These are phyloP conservation scores for Crossocerus cetratus DNA, from an alignment of 2,888 invertebrate species.

Conservation along the genomic window DNA sequence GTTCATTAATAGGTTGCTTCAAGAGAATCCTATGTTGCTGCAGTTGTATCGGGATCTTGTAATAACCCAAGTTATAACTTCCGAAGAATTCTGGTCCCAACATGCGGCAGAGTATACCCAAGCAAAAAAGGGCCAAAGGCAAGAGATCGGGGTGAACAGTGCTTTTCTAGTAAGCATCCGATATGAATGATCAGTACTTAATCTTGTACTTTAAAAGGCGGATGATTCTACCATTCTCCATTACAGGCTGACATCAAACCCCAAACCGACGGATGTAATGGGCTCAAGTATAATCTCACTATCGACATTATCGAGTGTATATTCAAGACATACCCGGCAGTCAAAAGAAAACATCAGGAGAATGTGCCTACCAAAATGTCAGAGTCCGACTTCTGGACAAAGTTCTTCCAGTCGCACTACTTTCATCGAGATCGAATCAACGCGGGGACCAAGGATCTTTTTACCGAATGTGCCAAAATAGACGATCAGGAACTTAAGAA, in stretches of 20 bases:
- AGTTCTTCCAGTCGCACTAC: constrained; percentile 99
- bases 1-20: constrained; percentile 81
- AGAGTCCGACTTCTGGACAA: constrained; percentile 99
- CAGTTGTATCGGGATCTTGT: constrained; percentile 98
- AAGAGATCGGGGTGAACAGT: constrained; percentile 89
- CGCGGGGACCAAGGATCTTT: constrained; percentile 94
- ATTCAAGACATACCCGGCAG: constrained; percentile 99
- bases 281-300: constrained; percentile 97
- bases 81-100: constrained; percentile 98
- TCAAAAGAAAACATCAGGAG: constrained; percentile 96
- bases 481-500: constrained; percentile 91
- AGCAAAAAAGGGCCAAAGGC: constrained; percentile 85
- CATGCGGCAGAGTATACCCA: constrained; percentile 88
- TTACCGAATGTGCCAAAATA: constrained; percentile 97
- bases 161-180: constrained; percentile 79
- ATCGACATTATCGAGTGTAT: constrained; percentile 98
- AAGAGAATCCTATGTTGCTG: constrained; percentile 92
- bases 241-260: constrained; percentile 96
- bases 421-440: constrained; percentile 96
- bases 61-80: constrained; percentile 94
- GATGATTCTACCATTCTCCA: constrained; percentile 1
- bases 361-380: constrained; percentile 96
- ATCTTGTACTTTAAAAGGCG: no score
- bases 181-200: no score
- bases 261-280: constrained; percentile 97